Percentiles rank a stretch among this genome's conserved stretches.
phyloP scores from a whole-genome alignment of 53 echinoderm and acorn worm species.

The Holothuria scabra region DNA sequence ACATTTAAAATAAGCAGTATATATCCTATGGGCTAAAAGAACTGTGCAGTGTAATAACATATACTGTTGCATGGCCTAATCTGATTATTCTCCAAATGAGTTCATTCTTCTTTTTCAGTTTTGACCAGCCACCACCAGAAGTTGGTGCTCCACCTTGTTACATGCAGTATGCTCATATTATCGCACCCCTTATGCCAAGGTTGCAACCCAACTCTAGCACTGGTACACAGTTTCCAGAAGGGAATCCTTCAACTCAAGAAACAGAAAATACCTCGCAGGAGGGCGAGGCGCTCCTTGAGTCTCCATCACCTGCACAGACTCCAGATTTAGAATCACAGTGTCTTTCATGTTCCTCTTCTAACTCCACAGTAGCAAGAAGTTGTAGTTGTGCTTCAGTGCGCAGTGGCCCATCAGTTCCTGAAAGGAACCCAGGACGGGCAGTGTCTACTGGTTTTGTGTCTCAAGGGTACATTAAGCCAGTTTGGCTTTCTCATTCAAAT shows the following conservation, averaged over 20 bases:
- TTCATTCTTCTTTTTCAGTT: background rate
- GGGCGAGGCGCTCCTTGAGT: background rate
- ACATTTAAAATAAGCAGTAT: too few species aligned
- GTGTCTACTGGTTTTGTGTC: constrained; percentile 1
- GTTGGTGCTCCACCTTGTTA: constrained; percentile 40
- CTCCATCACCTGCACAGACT: background rate
- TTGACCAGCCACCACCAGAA: constrained; percentile 49
- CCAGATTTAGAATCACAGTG: constrained; percentile 18
- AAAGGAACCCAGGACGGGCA: constrained; percentile 8
- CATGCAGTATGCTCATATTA: constrained; percentile 39
- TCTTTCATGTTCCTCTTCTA: constrained; percentile 40
- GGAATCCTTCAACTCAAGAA: background rate
- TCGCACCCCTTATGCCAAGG: constrained; percentile 41
- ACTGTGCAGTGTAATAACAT: too few species aligned
- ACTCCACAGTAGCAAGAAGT: background rate
- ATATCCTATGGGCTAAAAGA: too few species aligned
- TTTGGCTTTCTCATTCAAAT: background rate
- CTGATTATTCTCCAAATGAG: too few species aligned
- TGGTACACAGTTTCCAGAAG: constrained; percentile 41
- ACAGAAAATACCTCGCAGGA: background rate
- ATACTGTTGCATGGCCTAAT: too few species aligned
- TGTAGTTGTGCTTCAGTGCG: constrained; percentile 23
- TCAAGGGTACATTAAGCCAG: background rate
- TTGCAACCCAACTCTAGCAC: constrained; percentile 8
- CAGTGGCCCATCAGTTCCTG: background rate